phyloP scores from a whole-genome alignment of 2,113 vertebrate species.

The Taxidea taxus region DNA sequence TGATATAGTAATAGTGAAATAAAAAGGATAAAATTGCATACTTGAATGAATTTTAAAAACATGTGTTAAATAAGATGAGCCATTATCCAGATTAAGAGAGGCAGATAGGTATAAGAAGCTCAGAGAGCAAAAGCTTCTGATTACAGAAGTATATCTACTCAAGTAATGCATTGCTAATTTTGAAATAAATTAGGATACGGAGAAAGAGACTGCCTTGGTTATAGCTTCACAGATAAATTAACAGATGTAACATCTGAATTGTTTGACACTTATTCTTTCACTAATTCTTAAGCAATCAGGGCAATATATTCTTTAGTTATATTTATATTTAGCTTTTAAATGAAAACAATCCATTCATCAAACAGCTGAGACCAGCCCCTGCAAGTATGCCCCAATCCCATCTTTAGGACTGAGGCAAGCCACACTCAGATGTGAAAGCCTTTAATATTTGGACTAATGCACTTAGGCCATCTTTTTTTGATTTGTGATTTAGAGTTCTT shows the following conservation, averaged over 20 bases:
- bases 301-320: not conserved
- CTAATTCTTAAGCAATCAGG: not conserved
- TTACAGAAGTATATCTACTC: not conserved
- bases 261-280: not conserved
- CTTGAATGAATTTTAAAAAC: not conserved
- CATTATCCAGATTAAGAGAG: not conserved
- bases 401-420: not conserved
- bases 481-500: not conserved
- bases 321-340: slow-evolving; percentile 30
- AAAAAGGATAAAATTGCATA: not conserved
- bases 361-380: not conserved
- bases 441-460: not conserved
- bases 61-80: not conserved
- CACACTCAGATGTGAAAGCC: not conserved
- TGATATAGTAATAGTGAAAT: not conserved
- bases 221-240: slow-evolving; percentile 15
- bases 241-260: not conserved
- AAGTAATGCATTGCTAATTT: slow-evolving; percentile 5
- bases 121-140: not conserved
- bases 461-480: not conserved
- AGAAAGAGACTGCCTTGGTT: not conserved
- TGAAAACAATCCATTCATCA: not conserved
- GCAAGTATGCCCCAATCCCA: not conserved
- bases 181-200: not conserved
- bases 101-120: not conserved